Conservation (phyloP, 2,888 invertebrate genomes). For the Heliconius ethilla region DNA sequence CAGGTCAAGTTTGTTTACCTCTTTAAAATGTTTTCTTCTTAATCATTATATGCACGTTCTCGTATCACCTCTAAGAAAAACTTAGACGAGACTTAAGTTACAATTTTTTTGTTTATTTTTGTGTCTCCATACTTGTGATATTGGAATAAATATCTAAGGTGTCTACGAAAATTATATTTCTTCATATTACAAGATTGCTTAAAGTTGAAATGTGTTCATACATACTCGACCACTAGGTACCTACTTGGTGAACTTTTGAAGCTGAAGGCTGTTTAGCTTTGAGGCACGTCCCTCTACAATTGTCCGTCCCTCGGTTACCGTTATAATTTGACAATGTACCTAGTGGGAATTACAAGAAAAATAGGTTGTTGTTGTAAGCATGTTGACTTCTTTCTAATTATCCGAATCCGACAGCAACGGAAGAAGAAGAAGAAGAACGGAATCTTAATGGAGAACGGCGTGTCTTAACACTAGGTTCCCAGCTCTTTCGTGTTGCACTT, state of each 20-base stretch:
- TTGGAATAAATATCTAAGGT: not conserved
- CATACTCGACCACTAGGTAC: too few species aligned
- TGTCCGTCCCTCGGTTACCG: too few species aligned
- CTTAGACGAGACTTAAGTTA: too few species aligned
- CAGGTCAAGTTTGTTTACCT: slow-evolving; percentile 19
- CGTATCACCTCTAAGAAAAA: not conserved
- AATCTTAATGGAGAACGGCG: too few species aligned
- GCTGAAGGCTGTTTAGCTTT: too few species aligned
- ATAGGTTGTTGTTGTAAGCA: not conserved
- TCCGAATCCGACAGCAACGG: not conserved
- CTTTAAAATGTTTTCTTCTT: not conserved
- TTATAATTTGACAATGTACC: too few species aligned
- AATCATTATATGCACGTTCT: not conserved
- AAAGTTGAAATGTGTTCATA: too few species aligned
- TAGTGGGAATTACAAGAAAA: not conserved
- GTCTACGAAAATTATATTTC: not conserved
- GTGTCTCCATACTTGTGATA: too few species aligned
- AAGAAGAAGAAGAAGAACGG: not conserved
- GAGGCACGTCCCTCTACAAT: too few species aligned
- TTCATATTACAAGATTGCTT: not conserved
- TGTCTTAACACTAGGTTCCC: not conserved
- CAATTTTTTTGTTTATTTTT: too few species aligned
- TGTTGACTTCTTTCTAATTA: not conserved
- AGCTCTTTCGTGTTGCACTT: not conserved
- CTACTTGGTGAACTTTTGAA: too few species aligned